Evolutionary conservation across 92 coral and sea anemone genomes (phyloP), one percentile per base, ranked within the genome.

Genomic region (Parazoanthus swiftii): DNA sequence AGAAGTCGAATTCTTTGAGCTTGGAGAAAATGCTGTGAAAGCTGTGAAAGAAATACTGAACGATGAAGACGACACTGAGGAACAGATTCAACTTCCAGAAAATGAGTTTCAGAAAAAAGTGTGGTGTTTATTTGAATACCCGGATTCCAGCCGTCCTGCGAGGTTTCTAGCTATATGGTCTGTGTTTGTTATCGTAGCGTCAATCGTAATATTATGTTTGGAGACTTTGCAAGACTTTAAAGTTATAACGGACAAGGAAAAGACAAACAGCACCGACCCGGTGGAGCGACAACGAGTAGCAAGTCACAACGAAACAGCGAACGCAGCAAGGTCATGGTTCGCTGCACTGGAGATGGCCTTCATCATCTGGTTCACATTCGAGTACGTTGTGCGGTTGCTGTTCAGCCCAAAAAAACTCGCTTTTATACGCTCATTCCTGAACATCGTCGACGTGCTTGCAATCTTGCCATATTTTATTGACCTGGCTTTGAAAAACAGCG

Each of bases 281-380:
- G 92, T 88, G 0, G 94, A 92, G 84, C 77, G 82, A 3, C 73
- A 85, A 25, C 66, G 73, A 58, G 80, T 90, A 14, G 78, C 83
- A 73, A 89, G 85, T 25, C 96, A 95, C 90, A 94, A 94, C 86
- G 72, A 88, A 26, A 78, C 79, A 63, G 95, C 96, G 21, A n/a
- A 5, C 2, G 70, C 85, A 3, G 96, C 93, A 1, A 81, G 89
- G 81, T 48, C 48, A 48, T 90, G 93, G 93, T 97, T 97, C 86
- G 90, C 91, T 37, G 70, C 90, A 74, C 92, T 95, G 18, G 99
- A 97, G 79, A 89, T 95, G 37, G 98, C 90, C 8, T 97, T 95
- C 78, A 97, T 97, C 33, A 95, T 95, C 65, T 97, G 99, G 99
- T 97, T 97, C 72, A 94, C 99, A 0, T 90, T 97, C n/a, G 99